These are phyloP conservation scores for Drosophila emarginata DNA, from an alignment of 2,888 invertebrate species.

Conservation along the genomic window DNA sequence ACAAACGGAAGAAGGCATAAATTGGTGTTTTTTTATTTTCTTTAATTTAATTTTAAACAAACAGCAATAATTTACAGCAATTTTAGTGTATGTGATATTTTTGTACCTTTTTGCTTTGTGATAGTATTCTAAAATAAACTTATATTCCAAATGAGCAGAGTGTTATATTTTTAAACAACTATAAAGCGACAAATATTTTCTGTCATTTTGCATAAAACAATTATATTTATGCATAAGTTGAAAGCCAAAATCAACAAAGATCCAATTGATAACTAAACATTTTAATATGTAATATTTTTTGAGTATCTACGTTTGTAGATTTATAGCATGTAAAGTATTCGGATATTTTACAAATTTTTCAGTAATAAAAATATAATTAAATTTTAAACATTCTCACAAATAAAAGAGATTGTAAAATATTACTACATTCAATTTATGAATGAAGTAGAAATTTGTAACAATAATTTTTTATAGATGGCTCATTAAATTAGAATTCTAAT, in stretches of 20 bases:
- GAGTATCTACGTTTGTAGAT: background rate
- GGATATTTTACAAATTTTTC: background rate
- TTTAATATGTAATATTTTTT: background rate
- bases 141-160: background rate
- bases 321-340: background rate
- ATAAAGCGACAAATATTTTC: constrained; percentile 12
- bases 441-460: no score
- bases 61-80: constrained; percentile 18
- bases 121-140: constrained; percentile 10
- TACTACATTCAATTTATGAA: no score
- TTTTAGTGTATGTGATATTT: constrained; percentile 7
- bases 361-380: no score
- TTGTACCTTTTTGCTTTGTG: constrained; percentile 13
- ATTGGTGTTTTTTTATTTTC: background rate
- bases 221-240: constrained; percentile 9
- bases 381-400: background rate
- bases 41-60: background rate
- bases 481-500: no score
- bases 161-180: constrained; percentile 8
- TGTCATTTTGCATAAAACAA: constrained; percentile 14
- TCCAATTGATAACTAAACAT: background rate
- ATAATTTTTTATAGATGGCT: no score
- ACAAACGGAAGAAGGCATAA: constrained; percentile 6
- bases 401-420: background rate
- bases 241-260: constrained; percentile 8